Evolutionary conservation across 2,888 invertebrate species (phyloP).

Genomic region (Ophion costatus): DNA sequence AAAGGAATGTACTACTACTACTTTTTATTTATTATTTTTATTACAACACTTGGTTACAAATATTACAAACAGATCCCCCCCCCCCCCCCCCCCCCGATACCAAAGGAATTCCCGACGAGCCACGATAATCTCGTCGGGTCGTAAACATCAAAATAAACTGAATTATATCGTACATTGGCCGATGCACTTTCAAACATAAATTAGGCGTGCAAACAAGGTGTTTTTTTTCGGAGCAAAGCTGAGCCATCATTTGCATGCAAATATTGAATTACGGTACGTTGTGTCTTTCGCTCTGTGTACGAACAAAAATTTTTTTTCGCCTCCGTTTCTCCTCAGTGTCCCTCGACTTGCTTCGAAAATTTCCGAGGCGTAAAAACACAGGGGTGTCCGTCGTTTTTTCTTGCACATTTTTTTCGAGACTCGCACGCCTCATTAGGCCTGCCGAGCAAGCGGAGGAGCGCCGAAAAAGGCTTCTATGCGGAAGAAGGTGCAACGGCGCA

Average conservation of each 20-base stretch:
- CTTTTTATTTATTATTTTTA: too few relatives aligned
- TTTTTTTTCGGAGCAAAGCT: conserved; percentile 43
- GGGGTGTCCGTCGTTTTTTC: conserved; percentile 32
- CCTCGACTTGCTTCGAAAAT: conserved; percentile 35
- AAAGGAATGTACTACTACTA: too few relatives aligned
- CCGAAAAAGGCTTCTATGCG: conserved; percentile 25
- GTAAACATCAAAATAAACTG: neutral
- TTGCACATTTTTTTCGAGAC: conserved; percentile 5
- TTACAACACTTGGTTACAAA: too few relatives aligned
- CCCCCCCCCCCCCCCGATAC: too few relatives aligned
- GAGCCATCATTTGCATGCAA: conserved; percentile 56
- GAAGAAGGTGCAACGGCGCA: conserved; percentile 30
- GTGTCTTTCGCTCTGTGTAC: conserved; percentile 1
- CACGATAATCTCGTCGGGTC: neutral
- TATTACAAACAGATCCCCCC: too few relatives aligned
- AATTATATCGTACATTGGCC: neutral
- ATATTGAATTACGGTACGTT: conserved; percentile 47
- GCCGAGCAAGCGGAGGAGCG: conserved; percentile 1
- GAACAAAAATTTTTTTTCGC: neutral
- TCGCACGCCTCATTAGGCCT: conserved; percentile 65
- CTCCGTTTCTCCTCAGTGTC: neutral
- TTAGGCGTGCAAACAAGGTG: conserved; percentile 32
- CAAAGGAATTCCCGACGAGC: neutral
- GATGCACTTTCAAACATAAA: conserved; percentile 41
- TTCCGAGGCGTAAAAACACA: conserved; percentile 27